These are phyloP conservation scores for Bombus soroeensis DNA, from an alignment of 1,140 invertebrate genomes.

Conservation along the genomic window DNA sequence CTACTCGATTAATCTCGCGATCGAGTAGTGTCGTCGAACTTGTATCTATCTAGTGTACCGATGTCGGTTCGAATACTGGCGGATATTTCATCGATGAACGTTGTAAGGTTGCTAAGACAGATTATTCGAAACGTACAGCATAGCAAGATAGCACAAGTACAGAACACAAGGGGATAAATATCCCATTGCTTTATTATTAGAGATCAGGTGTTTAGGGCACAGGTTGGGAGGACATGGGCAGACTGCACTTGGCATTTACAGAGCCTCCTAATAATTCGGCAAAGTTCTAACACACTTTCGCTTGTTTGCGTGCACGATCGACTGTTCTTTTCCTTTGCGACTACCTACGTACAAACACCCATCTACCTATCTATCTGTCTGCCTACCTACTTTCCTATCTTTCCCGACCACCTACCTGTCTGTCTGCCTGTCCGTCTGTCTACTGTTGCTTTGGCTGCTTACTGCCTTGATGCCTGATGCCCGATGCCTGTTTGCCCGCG, in stretches of 20 bases:
- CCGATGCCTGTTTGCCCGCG: constrained; percentile 9
- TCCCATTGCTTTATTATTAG: not conserved
- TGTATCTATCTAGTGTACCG: not conserved
- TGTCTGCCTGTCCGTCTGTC: constrained; percentile 29
- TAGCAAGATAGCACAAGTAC: not conserved
- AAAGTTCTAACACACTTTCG: constrained; percentile 16
- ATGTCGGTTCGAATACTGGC: not conserved
- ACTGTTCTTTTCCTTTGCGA: constrained; percentile 22
- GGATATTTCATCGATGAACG: not conserved
- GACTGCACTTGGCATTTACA: not conserved
- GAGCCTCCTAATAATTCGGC: not conserved
- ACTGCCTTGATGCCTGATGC: constrained; percentile 28
- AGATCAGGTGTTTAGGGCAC: not conserved
- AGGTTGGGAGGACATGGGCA: not conserved
- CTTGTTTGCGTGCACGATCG: constrained; percentile 21
- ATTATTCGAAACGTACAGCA: not conserved
- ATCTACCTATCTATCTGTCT: constrained; percentile 7
- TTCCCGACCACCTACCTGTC: constrained; percentile 6
- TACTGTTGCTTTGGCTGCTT: constrained; percentile 15
- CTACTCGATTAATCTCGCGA: constrained; percentile 29
- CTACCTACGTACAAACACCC: not conserved
- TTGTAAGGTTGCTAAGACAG: constrained; percentile 12
- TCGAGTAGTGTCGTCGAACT: constrained; percentile 41
- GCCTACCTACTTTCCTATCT: constrained; percentile 18
- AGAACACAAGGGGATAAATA: too few relatives aligned